A percentile compares a stretch with the other conserved stretches of the same genome.
These are phyloP conservation scores for Gobiocypris rarus DNA, from an alignment of 2,113 vertebrate genomes.

Conservation along the genomic window DNA sequence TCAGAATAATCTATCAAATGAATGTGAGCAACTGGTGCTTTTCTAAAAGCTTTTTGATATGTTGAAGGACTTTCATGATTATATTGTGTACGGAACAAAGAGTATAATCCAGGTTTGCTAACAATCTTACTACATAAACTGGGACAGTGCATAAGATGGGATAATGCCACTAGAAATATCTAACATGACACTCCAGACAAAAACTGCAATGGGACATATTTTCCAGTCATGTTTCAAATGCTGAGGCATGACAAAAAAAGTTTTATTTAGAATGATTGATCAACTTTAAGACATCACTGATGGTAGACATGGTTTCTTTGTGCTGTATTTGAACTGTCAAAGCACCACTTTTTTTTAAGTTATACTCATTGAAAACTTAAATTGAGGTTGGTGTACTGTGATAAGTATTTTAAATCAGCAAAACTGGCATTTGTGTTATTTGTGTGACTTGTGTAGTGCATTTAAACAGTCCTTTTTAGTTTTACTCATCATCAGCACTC, in stretches of 20 bases:
- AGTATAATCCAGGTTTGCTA: conserved; percentile 4
- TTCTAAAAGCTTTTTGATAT: conserved; percentile 33
- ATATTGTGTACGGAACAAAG: conserved; percentile 18
- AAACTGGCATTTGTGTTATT: conserved; percentile 38
- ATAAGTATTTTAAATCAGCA: conserved; percentile 26
- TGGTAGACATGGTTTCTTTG: conserved; percentile 3
- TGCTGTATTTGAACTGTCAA: conserved; percentile 17
- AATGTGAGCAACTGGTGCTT: conserved; percentile 38
- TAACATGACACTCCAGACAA: not conserved
- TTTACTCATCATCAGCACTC: conserved; percentile 17
- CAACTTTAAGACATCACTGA: conserved; percentile 17
- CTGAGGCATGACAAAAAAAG: not conserved
- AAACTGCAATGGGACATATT: not conserved
- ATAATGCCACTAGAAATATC: not conserved
- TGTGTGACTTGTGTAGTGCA: conserved; percentile 37
- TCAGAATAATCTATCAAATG: conserved; percentile 23
- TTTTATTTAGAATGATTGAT: conserved; percentile 11
- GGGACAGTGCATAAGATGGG: not conserved
- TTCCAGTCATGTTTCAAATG: not conserved
- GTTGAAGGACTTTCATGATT: not conserved
- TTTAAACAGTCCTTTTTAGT: conserved; percentile 20
- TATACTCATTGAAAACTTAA: conserved; percentile 18
- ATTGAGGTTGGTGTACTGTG: conserved; percentile 41
- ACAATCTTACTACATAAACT: not conserved
- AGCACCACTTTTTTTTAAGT: not conserved